Percentiles rank a stretch among this genome's conserved stretches.
These are phyloP conservation scores for Eilema griseolum DNA, from an alignment of 2,888 invertebrate species.

Conservation along the genomic window DNA sequence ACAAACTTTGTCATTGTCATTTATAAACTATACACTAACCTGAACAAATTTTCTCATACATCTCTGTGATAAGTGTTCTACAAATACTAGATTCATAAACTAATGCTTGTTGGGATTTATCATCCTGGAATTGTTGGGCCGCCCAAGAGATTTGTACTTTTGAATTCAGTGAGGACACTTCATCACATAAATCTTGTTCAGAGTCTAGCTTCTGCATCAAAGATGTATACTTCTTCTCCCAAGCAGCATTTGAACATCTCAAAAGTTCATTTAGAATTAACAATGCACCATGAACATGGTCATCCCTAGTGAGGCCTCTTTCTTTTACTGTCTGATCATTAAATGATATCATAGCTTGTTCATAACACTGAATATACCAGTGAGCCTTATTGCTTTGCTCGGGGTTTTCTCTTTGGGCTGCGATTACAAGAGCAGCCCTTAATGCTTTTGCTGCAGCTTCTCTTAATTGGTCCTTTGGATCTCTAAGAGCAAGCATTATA, in stretches of 20 bases:
- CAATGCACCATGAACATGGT: slow-evolving; percentile 96
- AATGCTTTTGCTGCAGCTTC: slow-evolving; percentile 97
- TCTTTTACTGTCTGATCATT: slow-evolving; percentile 85
- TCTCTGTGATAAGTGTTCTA: slow-evolving; percentile 92
- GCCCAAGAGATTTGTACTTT: slow-evolving; percentile 75
- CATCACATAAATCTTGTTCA: slow-evolving; percentile 81
- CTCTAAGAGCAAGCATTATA: slow-evolving; percentile 96
- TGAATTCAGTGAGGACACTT: slow-evolving; percentile 84
- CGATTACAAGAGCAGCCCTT: slow-evolving; percentile 96
- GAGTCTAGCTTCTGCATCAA: slow-evolving; percentile 88
- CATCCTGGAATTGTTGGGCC: slow-evolving; percentile 68
- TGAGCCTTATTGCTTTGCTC: slow-evolving; percentile 95
- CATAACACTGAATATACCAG: slow-evolving; percentile 97
- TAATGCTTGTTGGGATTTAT: slow-evolving; percentile 71
- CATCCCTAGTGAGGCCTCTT: slow-evolving; percentile 93
- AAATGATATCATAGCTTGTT: slow-evolving; percentile 94
- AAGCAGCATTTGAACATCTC: slow-evolving; percentile 94
- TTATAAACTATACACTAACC: slow-evolving; percentile 64
- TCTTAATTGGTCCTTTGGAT: slow-evolving; percentile 95
- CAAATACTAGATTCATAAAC: slow-evolving; percentile 94
- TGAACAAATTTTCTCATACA: slow-evolving; percentile 93
- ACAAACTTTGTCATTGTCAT: no score
- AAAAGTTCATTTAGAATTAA: slow-evolving; percentile 97
- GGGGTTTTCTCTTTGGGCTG: slow-evolving; percentile 96
- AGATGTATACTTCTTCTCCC: slow-evolving; percentile 93